Percentiles rank a stretch among this genome's conserved stretches.
Conservation (phyloP, 2,888 invertebrate genomes). For the Idaea biselata region DNA sequence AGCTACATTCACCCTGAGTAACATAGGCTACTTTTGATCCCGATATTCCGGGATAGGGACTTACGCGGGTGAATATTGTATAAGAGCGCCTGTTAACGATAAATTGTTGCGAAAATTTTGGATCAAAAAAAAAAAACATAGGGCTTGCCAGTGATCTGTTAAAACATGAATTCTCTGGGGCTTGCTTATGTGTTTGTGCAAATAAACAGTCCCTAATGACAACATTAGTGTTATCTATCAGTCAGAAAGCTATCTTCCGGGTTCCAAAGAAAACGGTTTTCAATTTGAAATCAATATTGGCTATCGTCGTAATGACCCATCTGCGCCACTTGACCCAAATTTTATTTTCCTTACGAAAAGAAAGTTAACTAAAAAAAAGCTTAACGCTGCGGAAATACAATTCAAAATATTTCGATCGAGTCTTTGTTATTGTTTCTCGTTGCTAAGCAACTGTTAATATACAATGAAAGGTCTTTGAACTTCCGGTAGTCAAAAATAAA, state of each 20-base stretch:
- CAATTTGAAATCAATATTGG: conserved; percentile 40
- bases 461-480: conserved; percentile 46
- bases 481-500: conserved; percentile 30
- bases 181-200: background rate
- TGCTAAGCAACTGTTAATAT: conserved; percentile 54
- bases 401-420: conserved; percentile 17
- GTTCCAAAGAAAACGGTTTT: background rate
- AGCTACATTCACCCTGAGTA: no score
- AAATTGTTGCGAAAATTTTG: no score
- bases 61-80: no score
- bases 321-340: conserved; percentile 41
- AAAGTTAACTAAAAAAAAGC: conserved; percentile 25
- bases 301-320: conserved; percentile 40
- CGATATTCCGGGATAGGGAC: no score
- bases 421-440: conserved; percentile 52
- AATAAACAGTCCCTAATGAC: background rate
- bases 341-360: conserved; percentile 24
- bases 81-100: no score
- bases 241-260: background rate
- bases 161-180: no score
- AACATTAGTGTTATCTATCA: background rate
- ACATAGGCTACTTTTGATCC: no score
- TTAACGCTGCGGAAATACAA: conserved; percentile 33
- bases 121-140: no score
- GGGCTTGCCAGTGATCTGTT: no score